Percentiles rank a stretch among this genome's conserved stretches.
Evolutionary conservation across 2,888 invertebrate species (phyloP).

Genomic region (Xylota segnis): DNA sequence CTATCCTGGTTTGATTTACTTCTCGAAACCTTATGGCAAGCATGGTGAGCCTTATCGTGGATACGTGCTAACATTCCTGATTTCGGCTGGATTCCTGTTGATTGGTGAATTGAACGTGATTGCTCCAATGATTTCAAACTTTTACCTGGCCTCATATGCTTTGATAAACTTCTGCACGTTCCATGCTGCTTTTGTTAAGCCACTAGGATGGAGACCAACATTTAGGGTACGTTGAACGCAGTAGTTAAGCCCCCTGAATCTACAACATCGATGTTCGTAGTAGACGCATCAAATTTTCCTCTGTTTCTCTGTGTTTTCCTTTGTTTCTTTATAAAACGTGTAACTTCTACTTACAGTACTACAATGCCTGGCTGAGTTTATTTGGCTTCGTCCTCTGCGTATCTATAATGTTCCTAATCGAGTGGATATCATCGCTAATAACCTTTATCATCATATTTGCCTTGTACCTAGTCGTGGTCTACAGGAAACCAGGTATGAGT

Average conservation of each 20-base stretch:
- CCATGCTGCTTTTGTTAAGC: conserved; percentile 95
- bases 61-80: conserved; percentile 95
- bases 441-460: conserved; percentile 95
- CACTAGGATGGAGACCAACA: conserved; percentile 95
- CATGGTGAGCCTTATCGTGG: conserved; percentile 94
- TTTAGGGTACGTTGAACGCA: conserved; percentile 88
- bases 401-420: conserved; percentile 97
- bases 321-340: not conserved
- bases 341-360: conserved; percentile 88
- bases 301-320: too few relatives aligned
- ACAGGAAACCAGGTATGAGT: conserved; percentile 93
- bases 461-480: conserved; percentile 96
- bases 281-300: too few relatives aligned
- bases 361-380: conserved; percentile 96
- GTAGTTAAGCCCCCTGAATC: too few relatives aligned
- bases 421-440: conserved; percentile 96
- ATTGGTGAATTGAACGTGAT: conserved; percentile 95
- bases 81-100: conserved; percentile 93
- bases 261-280: too few relatives aligned
- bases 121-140: conserved; percentile 97
- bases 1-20: conserved; percentile 96
- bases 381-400: conserved; percentile 93
- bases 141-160: conserved; percentile 97
- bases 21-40: conserved; percentile 95
- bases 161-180: conserved; percentile 98